Evolutionary conservation across 2,113 vertebrate genomes (phyloP).

Genomic region (Bucco capensis): DNA sequence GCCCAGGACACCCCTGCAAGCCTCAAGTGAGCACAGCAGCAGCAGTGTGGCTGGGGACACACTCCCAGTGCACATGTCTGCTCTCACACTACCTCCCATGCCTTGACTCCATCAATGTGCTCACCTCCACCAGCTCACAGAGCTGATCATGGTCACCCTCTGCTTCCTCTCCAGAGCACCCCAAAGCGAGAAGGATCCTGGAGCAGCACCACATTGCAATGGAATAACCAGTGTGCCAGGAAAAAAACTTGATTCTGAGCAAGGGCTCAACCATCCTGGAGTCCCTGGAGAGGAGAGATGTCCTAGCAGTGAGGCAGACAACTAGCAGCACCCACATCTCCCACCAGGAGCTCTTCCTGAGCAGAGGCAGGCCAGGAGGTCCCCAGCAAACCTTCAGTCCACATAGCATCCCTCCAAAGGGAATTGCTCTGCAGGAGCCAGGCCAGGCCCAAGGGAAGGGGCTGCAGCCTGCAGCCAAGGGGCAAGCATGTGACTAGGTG

Average conservation of each 20-base stretch:
- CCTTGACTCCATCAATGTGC: neutral
- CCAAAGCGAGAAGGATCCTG: neutral
- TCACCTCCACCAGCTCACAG: neutral
- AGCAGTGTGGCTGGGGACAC: rapidly evolving
- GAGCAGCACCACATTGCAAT: neutral
- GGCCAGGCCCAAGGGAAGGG: neutral
- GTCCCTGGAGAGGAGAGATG: neutral
- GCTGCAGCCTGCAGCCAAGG: neutral
- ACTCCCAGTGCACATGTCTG: neutral
- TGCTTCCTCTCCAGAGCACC: neutral
- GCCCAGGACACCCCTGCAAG: neutral
- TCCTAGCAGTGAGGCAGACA: neutral
- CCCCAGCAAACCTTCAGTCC: neutral
- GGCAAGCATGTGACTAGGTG: neutral
- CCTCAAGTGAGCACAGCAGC: neutral
- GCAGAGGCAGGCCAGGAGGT: neutral
- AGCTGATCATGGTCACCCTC: too few relatives aligned
- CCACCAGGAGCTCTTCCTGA: neutral
- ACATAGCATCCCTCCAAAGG: neutral
- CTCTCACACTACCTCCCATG: neutral
- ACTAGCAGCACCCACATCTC: neutral
- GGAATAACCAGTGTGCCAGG: neutral
- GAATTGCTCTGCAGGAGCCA: neutral
- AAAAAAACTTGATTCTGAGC: neutral
- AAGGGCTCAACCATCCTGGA: neutral